A percentile compares a stretch with the other conserved stretches of the same genome.
Conservation (phyloP, 2,113 vertebrate species). For the Solea solea region DNA sequence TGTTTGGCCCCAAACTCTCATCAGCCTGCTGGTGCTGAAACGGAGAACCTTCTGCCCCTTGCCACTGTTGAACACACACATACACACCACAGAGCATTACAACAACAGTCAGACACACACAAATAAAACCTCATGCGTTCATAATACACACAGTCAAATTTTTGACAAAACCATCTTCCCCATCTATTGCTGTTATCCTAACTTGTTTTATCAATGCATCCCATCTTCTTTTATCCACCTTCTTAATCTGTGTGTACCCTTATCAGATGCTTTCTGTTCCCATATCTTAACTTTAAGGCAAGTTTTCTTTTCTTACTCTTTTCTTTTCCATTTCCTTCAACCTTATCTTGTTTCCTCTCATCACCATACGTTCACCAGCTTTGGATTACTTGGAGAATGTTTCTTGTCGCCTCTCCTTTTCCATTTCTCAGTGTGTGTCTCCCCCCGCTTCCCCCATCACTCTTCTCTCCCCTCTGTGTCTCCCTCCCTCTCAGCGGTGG, state of each 20-base stretch:
- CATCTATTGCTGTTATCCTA: conserved; percentile 59
- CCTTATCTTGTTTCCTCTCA: conserved; percentile 68
- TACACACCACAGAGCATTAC: conserved; percentile 13
- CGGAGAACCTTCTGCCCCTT: conserved; percentile 71
- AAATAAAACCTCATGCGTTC: conserved; percentile 37
- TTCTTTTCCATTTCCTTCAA: conserved; percentile 61
- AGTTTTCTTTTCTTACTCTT: conserved; percentile 56
- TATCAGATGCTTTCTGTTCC: conserved; percentile 72
- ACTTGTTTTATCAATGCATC: conserved; percentile 67
- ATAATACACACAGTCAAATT: conserved; percentile 52
- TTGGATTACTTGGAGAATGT: not conserved
- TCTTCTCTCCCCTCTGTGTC: conserved; percentile 38
- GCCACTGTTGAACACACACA: conserved; percentile 36
- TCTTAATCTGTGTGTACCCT: conserved; percentile 67
- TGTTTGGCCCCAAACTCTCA: conserved; percentile 77
- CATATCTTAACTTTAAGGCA: conserved; percentile 66
- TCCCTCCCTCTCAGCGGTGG: conserved; percentile 69
- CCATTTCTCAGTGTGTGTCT: conserved; percentile 21
- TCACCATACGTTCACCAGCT: conserved; percentile 24
- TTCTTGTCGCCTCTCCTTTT: conserved; percentile 28
- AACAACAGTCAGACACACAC: conserved; percentile 17
- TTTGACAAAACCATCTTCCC: conserved; percentile 70
- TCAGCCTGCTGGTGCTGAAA: conserved; percentile 80
- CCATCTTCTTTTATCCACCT: conserved; percentile 73
- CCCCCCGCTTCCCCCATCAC: conserved; percentile 21